A percentile compares a stretch with the other conserved stretches of the same genome.
Evolutionary conservation across 2,113 vertebrate species (phyloP).

Genomic region (Platichthys stellatus): DNA sequence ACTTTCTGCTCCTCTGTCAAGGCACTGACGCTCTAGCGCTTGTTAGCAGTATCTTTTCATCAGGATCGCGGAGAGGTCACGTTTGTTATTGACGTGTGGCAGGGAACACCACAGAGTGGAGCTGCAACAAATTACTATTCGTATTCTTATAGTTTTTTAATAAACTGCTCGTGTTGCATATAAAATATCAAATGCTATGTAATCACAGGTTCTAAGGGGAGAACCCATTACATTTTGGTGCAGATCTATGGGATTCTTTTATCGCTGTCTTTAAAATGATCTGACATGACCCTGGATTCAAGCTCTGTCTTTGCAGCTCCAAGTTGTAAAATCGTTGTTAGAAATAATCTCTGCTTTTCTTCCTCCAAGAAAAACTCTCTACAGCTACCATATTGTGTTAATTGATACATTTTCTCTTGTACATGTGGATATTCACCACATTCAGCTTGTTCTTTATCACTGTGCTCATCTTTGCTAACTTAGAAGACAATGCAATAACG

Average conservation of each 20-base stretch:
- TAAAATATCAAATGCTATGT: not conserved
- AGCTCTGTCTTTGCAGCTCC: not conserved
- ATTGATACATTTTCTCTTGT: not conserved
- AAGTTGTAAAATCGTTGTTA: too few relatives aligned
- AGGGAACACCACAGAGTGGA: not conserved
- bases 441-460: not conserved
- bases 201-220: not conserved
- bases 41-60: conserved; percentile 47
- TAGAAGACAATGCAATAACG: not conserved
- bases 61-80: conserved; percentile 11
- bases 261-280: too few relatives aligned
- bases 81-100: conserved; percentile 8
- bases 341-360: not conserved
- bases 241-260: too few relatives aligned
- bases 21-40: conserved; percentile 20
- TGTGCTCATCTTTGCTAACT: not conserved
- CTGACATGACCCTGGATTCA: too few relatives aligned
- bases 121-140: not conserved
- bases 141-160: not conserved
- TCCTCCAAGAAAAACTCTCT: not conserved
- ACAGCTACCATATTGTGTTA: not conserved
- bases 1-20: conserved; percentile 33
- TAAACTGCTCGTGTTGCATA: not conserved
- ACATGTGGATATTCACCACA: not conserved
- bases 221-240: too few relatives aligned